Conservation (phyloP, 2,888 invertebrate species). For the Fragum sueziense region DNA sequence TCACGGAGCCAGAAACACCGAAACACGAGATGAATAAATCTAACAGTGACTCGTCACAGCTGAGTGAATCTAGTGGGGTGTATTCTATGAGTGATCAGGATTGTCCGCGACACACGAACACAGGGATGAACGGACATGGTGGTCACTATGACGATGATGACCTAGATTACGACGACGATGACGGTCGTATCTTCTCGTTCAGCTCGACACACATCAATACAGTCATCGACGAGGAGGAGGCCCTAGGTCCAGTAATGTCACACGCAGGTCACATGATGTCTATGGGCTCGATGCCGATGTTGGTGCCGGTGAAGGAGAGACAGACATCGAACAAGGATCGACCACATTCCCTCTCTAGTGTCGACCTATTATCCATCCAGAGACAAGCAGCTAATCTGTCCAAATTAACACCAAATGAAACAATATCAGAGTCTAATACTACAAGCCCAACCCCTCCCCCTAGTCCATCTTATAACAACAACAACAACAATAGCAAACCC, state of each 20-base stretch:
- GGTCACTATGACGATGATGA: conserved; percentile 19
- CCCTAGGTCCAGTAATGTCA: conserved; percentile 30
- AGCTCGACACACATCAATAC: conserved; percentile 58
- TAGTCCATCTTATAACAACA: conserved; percentile 38
- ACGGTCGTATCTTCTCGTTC: conserved; percentile 55
- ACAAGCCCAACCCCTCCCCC: conserved; percentile 52
- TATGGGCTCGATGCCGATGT: conserved; percentile 66
- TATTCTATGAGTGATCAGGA: conserved; percentile 53
- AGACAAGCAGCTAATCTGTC: conserved; percentile 52
- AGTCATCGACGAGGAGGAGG: conserved; percentile 57
- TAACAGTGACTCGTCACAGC: conserved; percentile 50
- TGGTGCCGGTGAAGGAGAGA: conserved; percentile 54
- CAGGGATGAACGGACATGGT: conserved; percentile 26
- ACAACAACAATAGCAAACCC: conserved; percentile 25
- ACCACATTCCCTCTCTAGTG: conserved; percentile 72
- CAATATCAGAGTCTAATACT: conserved; percentile 12
- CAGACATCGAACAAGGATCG: conserved; percentile 63
- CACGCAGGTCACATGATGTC: conserved; percentile 60
- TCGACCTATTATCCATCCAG: conserved; percentile 62
- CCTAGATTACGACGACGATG: conserved; percentile 52
- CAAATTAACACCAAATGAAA: conserved; percentile 29
- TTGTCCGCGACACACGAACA: neutral
- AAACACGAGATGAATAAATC: conserved; percentile 47
- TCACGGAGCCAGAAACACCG: conserved; percentile 36
- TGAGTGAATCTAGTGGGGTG: conserved; percentile 54